phyloP scores from a whole-genome alignment of 2,113 vertebrate species.

The Brachyhypopomus gauderio region DNA sequence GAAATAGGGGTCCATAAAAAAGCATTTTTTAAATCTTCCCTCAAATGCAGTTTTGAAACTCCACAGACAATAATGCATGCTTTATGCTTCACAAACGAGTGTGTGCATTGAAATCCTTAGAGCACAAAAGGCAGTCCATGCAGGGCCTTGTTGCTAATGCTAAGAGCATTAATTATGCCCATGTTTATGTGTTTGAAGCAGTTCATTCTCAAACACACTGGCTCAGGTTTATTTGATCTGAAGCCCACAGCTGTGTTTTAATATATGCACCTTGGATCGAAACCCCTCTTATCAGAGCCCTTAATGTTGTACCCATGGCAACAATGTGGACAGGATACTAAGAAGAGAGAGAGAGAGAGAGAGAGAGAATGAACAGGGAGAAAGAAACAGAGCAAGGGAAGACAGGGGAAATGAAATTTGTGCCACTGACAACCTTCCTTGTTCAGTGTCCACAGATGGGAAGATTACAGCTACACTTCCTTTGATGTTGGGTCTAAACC shows the following conservation, averaged over 20 bases:
- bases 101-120: not conserved
- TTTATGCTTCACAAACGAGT: not conserved
- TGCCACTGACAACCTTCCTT: constrained; percentile 45
- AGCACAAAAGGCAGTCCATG: not conserved
- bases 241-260: constrained; percentile 57
- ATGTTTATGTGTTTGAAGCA: constrained; percentile 57
- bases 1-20: too few species aligned
- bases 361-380: too few species aligned
- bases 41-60: not conserved
- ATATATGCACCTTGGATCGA: constrained; percentile 65
- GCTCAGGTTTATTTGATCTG: constrained; percentile 64
- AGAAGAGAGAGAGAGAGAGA: not conserved
- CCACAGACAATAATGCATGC: too few species aligned
- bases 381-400: too few species aligned
- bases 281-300: constrained; percentile 69
- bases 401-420: constrained; percentile 11
- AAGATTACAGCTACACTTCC: not conserved
- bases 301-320: constrained; percentile 71
- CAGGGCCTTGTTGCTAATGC: constrained; percentile 5
- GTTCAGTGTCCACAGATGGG: not conserved
- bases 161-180: constrained; percentile 53
- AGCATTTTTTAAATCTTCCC: not conserved
- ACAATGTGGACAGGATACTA: constrained; percentile 54
- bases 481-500: not conserved
- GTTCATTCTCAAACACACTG: constrained; percentile 34